Base-by-base conservation (phyloP, 2,113 vertebrate species). In the Sinocyclocheilus maitianheensis region DNA sequence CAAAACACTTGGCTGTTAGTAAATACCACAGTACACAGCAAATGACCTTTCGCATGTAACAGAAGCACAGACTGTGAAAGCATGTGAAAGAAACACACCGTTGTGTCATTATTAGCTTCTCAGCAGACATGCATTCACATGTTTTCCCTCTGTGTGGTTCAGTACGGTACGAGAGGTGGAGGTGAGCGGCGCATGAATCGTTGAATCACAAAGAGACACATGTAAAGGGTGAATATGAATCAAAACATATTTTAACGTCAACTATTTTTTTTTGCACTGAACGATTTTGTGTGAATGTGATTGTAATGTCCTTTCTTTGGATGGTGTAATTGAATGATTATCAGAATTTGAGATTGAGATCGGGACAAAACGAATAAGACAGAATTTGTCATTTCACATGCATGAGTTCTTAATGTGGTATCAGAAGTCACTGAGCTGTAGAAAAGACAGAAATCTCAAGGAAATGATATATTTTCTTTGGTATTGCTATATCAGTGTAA, bases 281-380 rank as follows among this genome's bases (percentile, higher is more conserved):
- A 77, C 7, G 26, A 34, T 9, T 51, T 30, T 62, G 60, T 24
- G 30, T 0, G 14, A 51, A 65, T 43, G 24, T 53, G 24, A 16
- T 77, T 55, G 5, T 60, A 13, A 3, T 79, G 80, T 79, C 8
- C 60, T 67, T 84, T 43, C 81, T 58, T 81, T 81, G 60, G 24
- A 34, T 48, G 62, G 24, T 48, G 62, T 30, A 55, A 85, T 30
- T 82, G 84, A 88, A 51, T 72, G 79, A 83, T 55, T 86, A 74
- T 51, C 34, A 51, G 43, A 46, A 4, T 51, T 8, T 43, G 40
- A 43, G 14, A 22, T 22, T 11, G 12, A 81, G 40, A 51, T 48
- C 16, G 22, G 18, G 30, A 60, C 20, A 37, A 62, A 76, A 24
- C 55, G 16, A 78, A 58, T 22, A 78, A 30, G 62, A 48, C 24